A percentile compares a stretch with the other conserved stretches of the same genome.
phyloP scores from a whole-genome alignment of 2,888 invertebrate species.

The Trichogramma evanescens region DNA sequence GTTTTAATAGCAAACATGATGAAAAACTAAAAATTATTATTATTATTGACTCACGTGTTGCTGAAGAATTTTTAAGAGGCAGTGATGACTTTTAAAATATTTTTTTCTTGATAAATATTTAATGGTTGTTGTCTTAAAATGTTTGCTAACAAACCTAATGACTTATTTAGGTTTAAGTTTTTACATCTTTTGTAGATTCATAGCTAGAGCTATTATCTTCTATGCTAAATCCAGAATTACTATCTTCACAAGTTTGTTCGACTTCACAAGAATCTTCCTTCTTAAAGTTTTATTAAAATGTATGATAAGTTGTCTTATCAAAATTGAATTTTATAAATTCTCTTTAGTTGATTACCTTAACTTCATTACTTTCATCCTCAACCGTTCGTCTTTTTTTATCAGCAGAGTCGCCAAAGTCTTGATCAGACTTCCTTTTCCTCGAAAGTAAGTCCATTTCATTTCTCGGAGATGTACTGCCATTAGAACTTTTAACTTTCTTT shows the following conservation, averaged over 20 bases:
- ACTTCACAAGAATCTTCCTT: slow-evolving; percentile 36
- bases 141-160: too few species aligned
- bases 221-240: slow-evolving; percentile 42
- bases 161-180: slow-evolving; percentile 13
- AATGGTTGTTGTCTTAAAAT: too few species aligned
- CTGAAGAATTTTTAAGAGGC: too few species aligned
- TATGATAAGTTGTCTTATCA: background rate
- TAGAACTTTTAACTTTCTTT: slow-evolving; percentile 51
- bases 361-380: slow-evolving; percentile 1
- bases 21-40: background rate
- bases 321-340: too few species aligned
- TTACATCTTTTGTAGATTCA: slow-evolving; percentile 41
- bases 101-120: too few species aligned
- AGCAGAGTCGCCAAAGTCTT: slow-evolving; percentile 2
- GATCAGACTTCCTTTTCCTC: slow-evolving; percentile 11
- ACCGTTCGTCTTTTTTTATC: slow-evolving; percentile 17
- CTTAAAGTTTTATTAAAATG: slow-evolving; percentile 23
- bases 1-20: background rate
- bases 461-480: background rate
- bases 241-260: slow-evolving; percentile 39
- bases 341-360: too few species aligned
- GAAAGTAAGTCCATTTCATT: background rate
- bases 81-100: too few species aligned
- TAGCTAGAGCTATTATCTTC: slow-evolving; percentile 42
- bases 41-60: too few species aligned